Evolutionary conservation across 2,797 vertebrate genomes (phyloP).

Genomic region (Syngnathus rostellatus): DNA sequence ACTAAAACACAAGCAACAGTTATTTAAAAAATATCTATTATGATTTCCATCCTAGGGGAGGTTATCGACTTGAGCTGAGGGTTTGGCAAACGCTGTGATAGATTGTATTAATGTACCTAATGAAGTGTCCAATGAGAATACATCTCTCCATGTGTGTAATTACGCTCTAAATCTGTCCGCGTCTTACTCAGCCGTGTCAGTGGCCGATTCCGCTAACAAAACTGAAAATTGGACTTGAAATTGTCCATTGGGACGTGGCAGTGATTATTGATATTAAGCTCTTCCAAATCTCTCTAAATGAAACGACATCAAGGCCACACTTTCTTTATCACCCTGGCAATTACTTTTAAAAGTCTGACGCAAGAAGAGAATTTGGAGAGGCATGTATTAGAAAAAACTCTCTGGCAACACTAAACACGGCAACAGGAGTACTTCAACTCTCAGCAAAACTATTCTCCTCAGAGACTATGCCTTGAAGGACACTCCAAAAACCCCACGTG

Average conservation of each 20-base stretch:
- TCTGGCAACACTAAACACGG: conserved; percentile 6
- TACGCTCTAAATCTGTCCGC: neutral
- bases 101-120: neutral
- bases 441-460: conserved; percentile 32
- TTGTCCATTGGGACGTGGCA: conserved; percentile 41
- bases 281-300: conserved; percentile 1
- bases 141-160: neutral
- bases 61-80: neutral
- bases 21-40: neutral
- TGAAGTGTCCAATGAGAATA: neutral
- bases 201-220: conserved; percentile 23
- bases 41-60: neutral
- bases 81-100: neutral
- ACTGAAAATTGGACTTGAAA: conserved; percentile 48
- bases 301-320: conserved; percentile 12
- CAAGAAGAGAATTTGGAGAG: neutral
- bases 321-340: conserved; percentile 21
- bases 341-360: neutral
- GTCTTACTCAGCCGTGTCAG: neutral
- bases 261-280: neutral
- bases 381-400: neutral
- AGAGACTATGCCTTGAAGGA: conserved; percentile 37
- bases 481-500: conserved; percentile 20
- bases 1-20: neutral
- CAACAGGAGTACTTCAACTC: conserved; percentile 37